These are phyloP conservation scores for Chydorus sphaericus DNA, from an alignment of 2,888 invertebrate species.

Conservation along the genomic window DNA sequence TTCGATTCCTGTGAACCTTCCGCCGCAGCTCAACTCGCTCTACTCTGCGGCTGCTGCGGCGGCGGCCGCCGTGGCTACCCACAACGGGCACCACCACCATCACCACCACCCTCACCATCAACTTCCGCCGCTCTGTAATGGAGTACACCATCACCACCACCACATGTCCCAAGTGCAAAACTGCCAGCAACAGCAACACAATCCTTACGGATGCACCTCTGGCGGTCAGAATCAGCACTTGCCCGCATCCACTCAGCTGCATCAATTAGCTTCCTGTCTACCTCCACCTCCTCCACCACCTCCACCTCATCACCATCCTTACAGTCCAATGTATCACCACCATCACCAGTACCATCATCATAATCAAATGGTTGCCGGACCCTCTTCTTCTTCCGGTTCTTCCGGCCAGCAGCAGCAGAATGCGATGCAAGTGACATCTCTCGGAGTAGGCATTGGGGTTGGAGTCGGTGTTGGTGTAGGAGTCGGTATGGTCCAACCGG, in stretches of 20 bases:
- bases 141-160: not conserved
- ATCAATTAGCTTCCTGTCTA: not conserved
- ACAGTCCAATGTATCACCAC: not conserved
- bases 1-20: slow-evolving; percentile 21
- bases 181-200: slow-evolving; percentile 5
- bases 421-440: slow-evolving; percentile 11
- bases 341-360: not conserved
- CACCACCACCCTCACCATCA: slow-evolving; percentile 3
- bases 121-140: not conserved
- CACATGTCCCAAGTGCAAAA: slow-evolving; percentile 2
- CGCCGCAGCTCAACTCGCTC: slow-evolving; percentile 20
- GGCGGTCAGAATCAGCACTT: slow-evolving; percentile 5
- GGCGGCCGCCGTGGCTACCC: slow-evolving; percentile 12
- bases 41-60: slow-evolving; percentile 19
- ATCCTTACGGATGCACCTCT: slow-evolving; percentile 9
- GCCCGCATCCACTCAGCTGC: slow-evolving; percentile 6
- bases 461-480: slow-evolving; percentile 14
- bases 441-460: slow-evolving; percentile 13
- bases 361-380: not conserved
- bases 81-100: not conserved
- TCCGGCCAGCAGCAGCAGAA: slow-evolving; percentile 2
- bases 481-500: slow-evolving; percentile 13
- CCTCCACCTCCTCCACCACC: not conserved
- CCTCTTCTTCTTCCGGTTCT: not conserved
- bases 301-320: not conserved